Percentiles rank a stretch among this genome's conserved stretches.
Evolutionary conservation across 2,113 vertebrate genomes (phyloP).

Genomic region (Acrocephalus arundinaceus): DNA sequence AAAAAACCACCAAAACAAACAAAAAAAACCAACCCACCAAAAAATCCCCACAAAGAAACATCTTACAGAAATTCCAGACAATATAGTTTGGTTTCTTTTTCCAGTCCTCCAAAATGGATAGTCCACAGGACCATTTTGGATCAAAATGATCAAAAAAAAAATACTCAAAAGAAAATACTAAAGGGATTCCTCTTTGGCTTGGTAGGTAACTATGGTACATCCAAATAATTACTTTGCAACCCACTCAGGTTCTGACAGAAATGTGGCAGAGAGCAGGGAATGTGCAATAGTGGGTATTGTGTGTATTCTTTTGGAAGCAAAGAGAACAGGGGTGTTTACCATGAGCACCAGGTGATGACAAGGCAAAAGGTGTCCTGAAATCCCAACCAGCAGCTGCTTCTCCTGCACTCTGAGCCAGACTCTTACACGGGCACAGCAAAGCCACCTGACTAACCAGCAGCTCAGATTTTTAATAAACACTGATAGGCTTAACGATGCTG

Average conservation of each 20-base stretch:
- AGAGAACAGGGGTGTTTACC: neutral
- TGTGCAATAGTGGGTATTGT: neutral
- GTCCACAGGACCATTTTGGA: neutral
- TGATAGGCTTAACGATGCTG: neutral
- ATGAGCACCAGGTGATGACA: neutral
- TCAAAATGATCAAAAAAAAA: neutral
- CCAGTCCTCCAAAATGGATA: neutral
- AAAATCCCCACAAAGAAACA: rapidly evolving
- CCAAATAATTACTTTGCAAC: neutral
- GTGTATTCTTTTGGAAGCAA: neutral
- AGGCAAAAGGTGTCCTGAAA: conserved; percentile 11
- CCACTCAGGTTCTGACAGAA: neutral
- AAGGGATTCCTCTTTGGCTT: neutral
- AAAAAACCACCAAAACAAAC: too few species aligned
- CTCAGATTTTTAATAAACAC: neutral
- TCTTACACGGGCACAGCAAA: neutral
- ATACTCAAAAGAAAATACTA: neutral
- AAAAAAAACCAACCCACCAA: too few species aligned
- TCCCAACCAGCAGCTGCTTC: neutral
- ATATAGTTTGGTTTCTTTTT: neutral
- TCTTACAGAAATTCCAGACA: neutral
- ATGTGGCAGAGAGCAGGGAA: neutral
- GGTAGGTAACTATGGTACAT: neutral
- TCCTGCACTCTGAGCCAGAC: neutral
- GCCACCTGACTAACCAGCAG: neutral